A percentile compares a stretch with the other conserved stretches of the same genome.
Evolutionary conservation across 2,113 vertebrate genomes (phyloP).

Genomic region (Notothenia rossii): DNA sequence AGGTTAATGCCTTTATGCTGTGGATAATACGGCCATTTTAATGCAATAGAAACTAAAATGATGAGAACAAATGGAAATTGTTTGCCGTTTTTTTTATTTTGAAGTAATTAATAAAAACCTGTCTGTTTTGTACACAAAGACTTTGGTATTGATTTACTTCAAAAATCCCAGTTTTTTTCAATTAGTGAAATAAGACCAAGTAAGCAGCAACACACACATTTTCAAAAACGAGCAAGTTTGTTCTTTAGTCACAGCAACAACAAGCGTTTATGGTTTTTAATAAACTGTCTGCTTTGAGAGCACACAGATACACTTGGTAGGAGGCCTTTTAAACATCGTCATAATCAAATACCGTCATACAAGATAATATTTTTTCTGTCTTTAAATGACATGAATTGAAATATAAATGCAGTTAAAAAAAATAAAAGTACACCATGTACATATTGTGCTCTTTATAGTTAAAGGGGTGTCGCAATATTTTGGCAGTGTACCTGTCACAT

Average conservation of each 20-base stretch:
- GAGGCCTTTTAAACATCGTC: not conserved
- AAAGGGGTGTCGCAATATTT: too few species aligned
- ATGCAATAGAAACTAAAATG: constrained; percentile 79
- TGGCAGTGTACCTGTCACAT: too few species aligned
- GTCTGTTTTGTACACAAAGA: constrained; percentile 62
- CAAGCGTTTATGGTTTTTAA: not conserved
- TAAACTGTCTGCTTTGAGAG: constrained; percentile 1
- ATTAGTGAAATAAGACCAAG: constrained; percentile 6
- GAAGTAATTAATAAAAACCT: constrained; percentile 78
- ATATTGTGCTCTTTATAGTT: not conserved
- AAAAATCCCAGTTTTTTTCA: constrained; percentile 10
- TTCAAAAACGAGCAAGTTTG: not conserved
- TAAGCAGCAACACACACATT: constrained; percentile 6
- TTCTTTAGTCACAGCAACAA: too few species aligned
- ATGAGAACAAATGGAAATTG: constrained; percentile 69
- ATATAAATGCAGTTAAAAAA: not conserved
- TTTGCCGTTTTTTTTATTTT: constrained; percentile 65
- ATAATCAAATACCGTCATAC: not conserved
- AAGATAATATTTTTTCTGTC: not conserved
- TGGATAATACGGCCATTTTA: constrained; percentile 69
- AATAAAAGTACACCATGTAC: not conserved
- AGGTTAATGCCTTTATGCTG: constrained; percentile 71
- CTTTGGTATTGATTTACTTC: constrained; percentile 44
- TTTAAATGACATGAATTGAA: not conserved
- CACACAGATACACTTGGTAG: not conserved